These are phyloP conservation scores for Pterois miles DNA, from an alignment of 2,797 vertebrate genomes.

Conservation along the genomic window DNA sequence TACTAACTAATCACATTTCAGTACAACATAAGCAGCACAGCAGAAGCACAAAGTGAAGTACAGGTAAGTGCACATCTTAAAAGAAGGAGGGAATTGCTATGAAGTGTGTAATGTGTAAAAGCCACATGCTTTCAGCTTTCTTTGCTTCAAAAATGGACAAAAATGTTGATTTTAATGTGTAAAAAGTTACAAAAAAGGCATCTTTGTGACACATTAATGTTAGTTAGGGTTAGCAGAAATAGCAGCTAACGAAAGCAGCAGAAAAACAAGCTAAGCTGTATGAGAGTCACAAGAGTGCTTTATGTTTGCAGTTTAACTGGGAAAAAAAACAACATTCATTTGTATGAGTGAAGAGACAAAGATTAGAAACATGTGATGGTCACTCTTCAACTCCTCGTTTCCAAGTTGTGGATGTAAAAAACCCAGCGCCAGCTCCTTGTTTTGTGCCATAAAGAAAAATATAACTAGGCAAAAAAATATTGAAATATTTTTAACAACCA, in stretches of 20 bases:
- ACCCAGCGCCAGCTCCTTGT: not conserved
- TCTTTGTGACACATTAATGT: not conserved
- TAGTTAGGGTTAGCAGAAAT: no score
- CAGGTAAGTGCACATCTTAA: not conserved
- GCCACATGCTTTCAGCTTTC: not conserved
- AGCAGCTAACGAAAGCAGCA: not conserved
- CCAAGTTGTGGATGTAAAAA: not conserved
- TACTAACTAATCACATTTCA: not conserved
- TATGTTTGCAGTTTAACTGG: not conserved
- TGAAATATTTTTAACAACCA: not conserved
- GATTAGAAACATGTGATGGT: not conserved
- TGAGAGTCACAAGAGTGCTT: not conserved
- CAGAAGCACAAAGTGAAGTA: not conserved
- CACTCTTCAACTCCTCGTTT: not conserved
- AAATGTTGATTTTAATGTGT: not conserved
- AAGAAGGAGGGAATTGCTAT: not conserved
- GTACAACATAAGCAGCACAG: not conserved
- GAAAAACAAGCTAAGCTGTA: not conserved
- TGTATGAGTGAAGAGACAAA: not conserved
- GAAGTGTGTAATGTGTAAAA: constrained; percentile 5
- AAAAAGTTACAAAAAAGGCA: not conserved
- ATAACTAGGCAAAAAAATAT: not conserved
- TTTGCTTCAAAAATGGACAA: not conserved
- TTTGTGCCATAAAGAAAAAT: not conserved
- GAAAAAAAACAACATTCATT: not conserved